Conservation (phyloP, 2,888 invertebrate species). For the Caenorhabditis drosophilae region DNA sequence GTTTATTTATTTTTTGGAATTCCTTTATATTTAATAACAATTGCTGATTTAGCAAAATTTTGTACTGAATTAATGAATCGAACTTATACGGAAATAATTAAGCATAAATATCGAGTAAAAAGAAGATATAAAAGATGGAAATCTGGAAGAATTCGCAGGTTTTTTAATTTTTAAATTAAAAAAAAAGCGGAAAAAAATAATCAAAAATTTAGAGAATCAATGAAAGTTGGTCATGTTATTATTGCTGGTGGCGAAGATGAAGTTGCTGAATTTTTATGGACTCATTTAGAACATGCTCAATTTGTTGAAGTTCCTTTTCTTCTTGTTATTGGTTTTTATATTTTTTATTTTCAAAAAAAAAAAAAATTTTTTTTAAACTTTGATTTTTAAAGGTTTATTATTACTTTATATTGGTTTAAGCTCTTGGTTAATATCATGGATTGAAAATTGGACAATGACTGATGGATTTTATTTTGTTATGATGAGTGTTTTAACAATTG, state of each 20-base stretch:
- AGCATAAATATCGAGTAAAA: conserved; percentile 56
- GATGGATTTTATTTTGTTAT: conserved; percentile 95
- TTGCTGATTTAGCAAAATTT: conserved; percentile 68
- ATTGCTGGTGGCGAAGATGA: conserved; percentile 68
- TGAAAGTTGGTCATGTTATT: conserved; percentile 57
- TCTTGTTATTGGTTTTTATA: conserved; percentile 46
- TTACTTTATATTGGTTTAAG: conserved; percentile 48
- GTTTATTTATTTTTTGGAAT: conserved; percentile 65
- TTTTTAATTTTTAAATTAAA: neutral
- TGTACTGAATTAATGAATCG: conserved; percentile 68
- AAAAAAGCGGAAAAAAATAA: neutral
- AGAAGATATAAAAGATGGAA: conserved; percentile 54
- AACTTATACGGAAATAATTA: conserved; percentile 64
- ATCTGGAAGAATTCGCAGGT: conserved; percentile 49
- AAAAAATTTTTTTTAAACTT: neutral
- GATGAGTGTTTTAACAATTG: conserved; percentile 93
- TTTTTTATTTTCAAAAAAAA: neutral
- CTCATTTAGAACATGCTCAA: conserved; percentile 65
- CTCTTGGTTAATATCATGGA: conserved; percentile 55
- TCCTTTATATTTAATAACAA: conserved; percentile 65
- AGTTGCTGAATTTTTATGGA: conserved; percentile 68
- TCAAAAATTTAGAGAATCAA: conserved; percentile 32
- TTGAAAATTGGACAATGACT: conserved; percentile 71
- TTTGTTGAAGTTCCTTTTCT: conserved; percentile 67
- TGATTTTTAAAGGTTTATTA: conserved; percentile 25